Base-by-base conservation (phyloP, 2,888 invertebrate species). In the Drosophila quinaria region DNA sequence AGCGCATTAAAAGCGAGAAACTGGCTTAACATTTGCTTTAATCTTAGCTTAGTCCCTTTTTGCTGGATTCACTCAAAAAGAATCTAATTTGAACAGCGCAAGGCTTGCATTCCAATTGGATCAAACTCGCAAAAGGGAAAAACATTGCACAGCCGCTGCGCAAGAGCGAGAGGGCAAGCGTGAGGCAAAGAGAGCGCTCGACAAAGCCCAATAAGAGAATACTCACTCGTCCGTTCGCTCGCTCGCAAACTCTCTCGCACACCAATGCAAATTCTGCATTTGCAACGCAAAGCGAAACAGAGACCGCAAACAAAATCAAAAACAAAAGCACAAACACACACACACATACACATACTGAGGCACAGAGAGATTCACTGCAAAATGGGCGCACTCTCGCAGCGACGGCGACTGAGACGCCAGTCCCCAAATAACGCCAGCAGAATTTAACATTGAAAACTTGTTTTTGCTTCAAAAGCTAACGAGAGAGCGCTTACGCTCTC, bases 31-130 rank as follows among this genome's bases (percentile, higher is more conserved):
- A 52, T 33, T 69, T 42, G 29, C 35, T 42, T 68, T n/a, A 13
- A 13, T 41, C 1, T 19, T 19, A 19, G 1, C 13, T 50, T 35
- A 6, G 11, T n/a, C 11, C 46, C 22, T 9, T 39, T 44, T 19
- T 3, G 13, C 19, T 29, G 2, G 4, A 31, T 1, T 0, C 19
- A 47, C 29, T 25, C 19, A 37, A 47, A 13, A 15, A 31, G n/a
- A 58, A 22, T 41, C 29, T 41, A 66, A 55, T 70, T 56, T 29
- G 66, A 44, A 25, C 31, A 70, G 65, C 85, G 87, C 87, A 87
- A 55, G 74, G 49, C 82, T 25, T 86, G 87, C 90, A 90, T 84
- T 87, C 90, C 84, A 89, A 87, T 87, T 87, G 85, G 87, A 89
- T 81, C 80, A 77, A 75, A 58, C 19, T 54, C 64, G 66, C 69